Evolutionary conservation across 2,113 vertebrate species (phyloP).

Genomic region (Acrocephalus kingi): DNA sequence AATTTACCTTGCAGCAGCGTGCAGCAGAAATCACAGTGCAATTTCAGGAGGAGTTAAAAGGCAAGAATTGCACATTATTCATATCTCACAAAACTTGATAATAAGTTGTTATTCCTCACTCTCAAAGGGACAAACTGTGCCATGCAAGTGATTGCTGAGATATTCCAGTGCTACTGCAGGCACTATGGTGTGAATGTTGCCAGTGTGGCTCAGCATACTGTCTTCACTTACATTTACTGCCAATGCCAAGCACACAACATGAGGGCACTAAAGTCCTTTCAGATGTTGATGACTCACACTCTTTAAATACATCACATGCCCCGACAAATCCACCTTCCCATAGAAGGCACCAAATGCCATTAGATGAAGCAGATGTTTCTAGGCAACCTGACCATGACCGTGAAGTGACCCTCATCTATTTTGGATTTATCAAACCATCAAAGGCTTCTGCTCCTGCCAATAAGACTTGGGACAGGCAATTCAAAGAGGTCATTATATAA

Average conservation of each 20-base stretch:
- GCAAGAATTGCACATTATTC: background rate
- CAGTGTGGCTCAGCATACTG: slow-evolving; percentile 1
- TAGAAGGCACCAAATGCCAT: slow-evolving; percentile 46
- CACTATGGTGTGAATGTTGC: slow-evolving; percentile 15
- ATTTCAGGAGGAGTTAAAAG: slow-evolving; percentile 35
- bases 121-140: background rate
- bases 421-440: slow-evolving; percentile 53
- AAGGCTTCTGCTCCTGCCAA: slow-evolving; percentile 11
- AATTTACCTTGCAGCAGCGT: background rate
- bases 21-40: slow-evolving; percentile 25
- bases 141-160: background rate
- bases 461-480: background rate
- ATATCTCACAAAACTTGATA: slow-evolving; percentile 19
- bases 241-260: background rate
- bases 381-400: slow-evolving; percentile 4
- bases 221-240: background rate
- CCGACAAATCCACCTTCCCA: slow-evolving; percentile 18
- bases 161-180: background rate
- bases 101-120: slow-evolving; percentile 29
- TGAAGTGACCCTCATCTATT: slow-evolving; percentile 39
- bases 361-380: slow-evolving; percentile 37
- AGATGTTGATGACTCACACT: slow-evolving; percentile 39
- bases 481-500: slow-evolving; percentile 9
- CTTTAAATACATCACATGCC: slow-evolving; percentile 46
- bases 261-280: slow-evolving; percentile 41